These are phyloP conservation scores for Sebastes oblongus DNA, from an alignment of 2,797 vertebrate genomes.

Conservation along the genomic window DNA sequence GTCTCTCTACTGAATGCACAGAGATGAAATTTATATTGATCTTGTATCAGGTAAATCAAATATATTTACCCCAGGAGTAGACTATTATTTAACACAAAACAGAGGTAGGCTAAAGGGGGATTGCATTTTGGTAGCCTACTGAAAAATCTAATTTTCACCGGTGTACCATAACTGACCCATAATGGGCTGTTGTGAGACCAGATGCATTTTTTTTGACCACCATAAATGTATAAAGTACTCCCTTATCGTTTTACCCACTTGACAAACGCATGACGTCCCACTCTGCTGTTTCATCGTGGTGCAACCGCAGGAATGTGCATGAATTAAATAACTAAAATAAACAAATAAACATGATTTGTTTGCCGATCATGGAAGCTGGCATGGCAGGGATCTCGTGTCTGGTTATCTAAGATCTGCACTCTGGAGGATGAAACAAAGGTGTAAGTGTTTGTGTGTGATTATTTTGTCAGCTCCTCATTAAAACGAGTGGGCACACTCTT, in stretches of 20 bases:
- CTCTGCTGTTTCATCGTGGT: background rate
- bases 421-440: background rate
- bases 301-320: background rate
- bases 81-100: constrained; percentile 5
- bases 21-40: constrained; percentile 28
- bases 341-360: background rate
- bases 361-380: background rate
- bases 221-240: background rate
- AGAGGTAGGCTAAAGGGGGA: background rate
- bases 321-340: background rate
- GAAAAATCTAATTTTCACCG: background rate
- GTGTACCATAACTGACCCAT: background rate
- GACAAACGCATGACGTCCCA: background rate
- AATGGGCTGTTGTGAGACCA: background rate
- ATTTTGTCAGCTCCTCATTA: background rate
- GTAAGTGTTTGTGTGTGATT: background rate
- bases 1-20: background rate
- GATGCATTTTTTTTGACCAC: background rate
- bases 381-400: background rate
- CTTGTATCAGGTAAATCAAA: constrained; percentile 13
- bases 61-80: background rate
- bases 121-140: background rate
- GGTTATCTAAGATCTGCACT: background rate
- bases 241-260: background rate
- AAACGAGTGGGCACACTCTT: background rate